Base-by-base conservation (phyloP, 2,888 invertebrate species). In the Lymantria monacha region DNA sequence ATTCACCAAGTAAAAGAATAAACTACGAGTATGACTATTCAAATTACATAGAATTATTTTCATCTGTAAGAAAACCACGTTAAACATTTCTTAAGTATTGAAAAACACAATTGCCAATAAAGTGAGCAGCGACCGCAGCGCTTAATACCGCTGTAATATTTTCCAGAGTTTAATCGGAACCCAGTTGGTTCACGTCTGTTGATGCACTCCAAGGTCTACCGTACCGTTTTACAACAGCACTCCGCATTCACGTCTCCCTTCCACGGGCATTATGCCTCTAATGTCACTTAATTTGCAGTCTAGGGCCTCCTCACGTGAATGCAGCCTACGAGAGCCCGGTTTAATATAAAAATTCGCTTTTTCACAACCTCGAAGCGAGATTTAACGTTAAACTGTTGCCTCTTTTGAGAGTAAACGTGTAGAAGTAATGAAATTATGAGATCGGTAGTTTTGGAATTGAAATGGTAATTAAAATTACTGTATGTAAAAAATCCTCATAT, bases 241-340 rank as follows among this genome's bases (percentile, higher is more conserved):
- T 85, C 80, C 64, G 82, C 64, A 81, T 85, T 85, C 85, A 86
- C 82, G 79, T 83, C 79, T 79, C 79, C 83, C 83, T 67, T 77
- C 81, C 79, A 72, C 78, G 71, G 78, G 82, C 83, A 88, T 88
- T 89, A 88, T 88, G 72, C 80, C 83, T 79, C 82, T 90, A 89
- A 89, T 88, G 87, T 88, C 89, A 89, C 89, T 89, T 87, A 90
- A 90, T 90, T 88, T 87, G 82, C 86, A 84, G 88, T 88, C 86
- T 87, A 87, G 88, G 76, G 85, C 82, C 80, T 80, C 81, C 87
- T 87, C 85, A 87, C 83, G 85, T 88, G 85, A 87, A 88, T 85
- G 85, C 87, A 82, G 83, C 81, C 75, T 72, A n/a, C 76, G 81
- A 71, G 80, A 82, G 77, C 81, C 79, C 71, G 82, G 83, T 87